Evolutionary conservation across 2,113 vertebrate genomes (phyloP).

Genomic region (Pungitius pungitius): DNA sequence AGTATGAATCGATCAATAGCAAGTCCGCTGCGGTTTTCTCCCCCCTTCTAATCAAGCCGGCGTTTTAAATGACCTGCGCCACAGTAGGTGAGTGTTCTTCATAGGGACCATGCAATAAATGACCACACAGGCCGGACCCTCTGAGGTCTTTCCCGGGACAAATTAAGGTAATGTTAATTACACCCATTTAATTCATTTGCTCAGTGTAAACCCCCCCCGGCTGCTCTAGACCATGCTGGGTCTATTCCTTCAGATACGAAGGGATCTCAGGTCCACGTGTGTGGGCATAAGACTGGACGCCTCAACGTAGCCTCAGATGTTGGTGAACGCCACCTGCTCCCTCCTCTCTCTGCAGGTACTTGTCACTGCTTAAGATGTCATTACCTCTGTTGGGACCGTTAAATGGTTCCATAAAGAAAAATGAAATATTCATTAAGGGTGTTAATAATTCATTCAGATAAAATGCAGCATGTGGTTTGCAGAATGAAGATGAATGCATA

Average conservation of each 20-base stretch:
- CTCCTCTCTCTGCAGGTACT: constrained; percentile 43
- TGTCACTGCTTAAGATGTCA: constrained; percentile 58
- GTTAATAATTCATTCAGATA: constrained; percentile 79
- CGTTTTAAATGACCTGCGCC: constrained; percentile 60
- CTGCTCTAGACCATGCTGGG: constrained; percentile 43
- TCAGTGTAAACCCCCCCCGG: constrained; percentile 55
- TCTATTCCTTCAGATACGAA: constrained; percentile 57
- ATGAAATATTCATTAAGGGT: constrained; percentile 78
- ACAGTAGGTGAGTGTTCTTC: constrained; percentile 56
- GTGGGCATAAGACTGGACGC: constrained; percentile 23
- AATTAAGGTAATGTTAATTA: constrained; percentile 73
- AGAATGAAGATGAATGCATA: constrained; percentile 71
- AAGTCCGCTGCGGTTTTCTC: constrained; percentile 27
- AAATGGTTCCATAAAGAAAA: constrained; percentile 74
- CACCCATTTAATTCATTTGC: constrained; percentile 62
- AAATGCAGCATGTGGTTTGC: constrained; percentile 71
- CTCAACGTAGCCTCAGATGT: constrained; percentile 2
- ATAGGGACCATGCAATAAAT: constrained; percentile 54
- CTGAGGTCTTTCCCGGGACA: constrained; percentile 56
- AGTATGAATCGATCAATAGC: constrained; percentile 58
- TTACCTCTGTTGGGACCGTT: constrained; percentile 73
- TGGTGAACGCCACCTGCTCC: constrained; percentile 4
- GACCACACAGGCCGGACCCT: constrained; percentile 41
- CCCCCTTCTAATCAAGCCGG: constrained; percentile 61
- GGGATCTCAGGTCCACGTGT: constrained; percentile 41